Base-by-base conservation (phyloP, 2,888 invertebrate species). In the Tenthredo mesomela region DNA sequence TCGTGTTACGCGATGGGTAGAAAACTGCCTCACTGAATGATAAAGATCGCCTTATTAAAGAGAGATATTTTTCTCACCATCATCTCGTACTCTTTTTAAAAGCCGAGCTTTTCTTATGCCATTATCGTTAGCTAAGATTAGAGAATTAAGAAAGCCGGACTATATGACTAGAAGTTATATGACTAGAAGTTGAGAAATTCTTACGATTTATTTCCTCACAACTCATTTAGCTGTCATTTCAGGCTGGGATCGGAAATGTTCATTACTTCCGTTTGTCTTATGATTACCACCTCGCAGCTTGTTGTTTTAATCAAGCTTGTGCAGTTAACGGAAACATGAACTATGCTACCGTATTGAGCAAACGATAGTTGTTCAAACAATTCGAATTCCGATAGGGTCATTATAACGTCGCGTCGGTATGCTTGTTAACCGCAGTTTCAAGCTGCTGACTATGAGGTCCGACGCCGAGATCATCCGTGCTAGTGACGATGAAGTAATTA, bases 401-500 rank as follows among this genome's bases (percentile, higher is more conserved):
- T 80, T 80, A 80, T 61, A 40, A 37, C 80, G 58, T 54, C 61
- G 58, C 61, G 37, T 54, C 80, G 58, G 80, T 61, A 25, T 54
- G 80, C 80, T 61, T 80, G 80, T 80, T 80, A 80, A 50, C 58
- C 50, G 15, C 58, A 80, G 80, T 80, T 80, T 80, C 80, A 37
- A 58, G 80, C 58, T 61, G 80, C 80, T 58, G 80, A 58, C 37
- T 80, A 80, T 40, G 80, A 80, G 80, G 80, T 61, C 80, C 61
- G 80, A 37, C 7, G 40, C 40, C 29, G 58, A 40, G 40, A 80
- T 80, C 61, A 80, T 58, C 70, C 29, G 82, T 29, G 82, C 67
- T 29, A 47, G 65, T 58, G 82, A 67, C 82, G 82, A 82, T 82
- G 70, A 82, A 82, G 70, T 67, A 70, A 70, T 82, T 70, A 82